Base-by-base conservation (phyloP, 2,888 invertebrate genomes). In the Tenthredo scrophulariae region DNA sequence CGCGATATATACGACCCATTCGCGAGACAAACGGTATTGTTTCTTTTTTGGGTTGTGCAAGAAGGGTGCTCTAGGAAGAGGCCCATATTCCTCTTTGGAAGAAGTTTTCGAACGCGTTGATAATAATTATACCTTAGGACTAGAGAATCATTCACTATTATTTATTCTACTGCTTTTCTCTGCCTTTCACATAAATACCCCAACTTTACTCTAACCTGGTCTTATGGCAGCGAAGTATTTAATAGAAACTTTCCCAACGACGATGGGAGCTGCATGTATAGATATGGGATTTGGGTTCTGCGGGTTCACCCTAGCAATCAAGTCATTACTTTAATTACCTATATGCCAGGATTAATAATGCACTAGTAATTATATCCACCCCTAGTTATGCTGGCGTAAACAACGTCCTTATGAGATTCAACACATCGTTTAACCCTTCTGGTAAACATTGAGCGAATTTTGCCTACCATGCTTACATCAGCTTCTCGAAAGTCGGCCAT, bases 1-100 rank as follows among this genome's bases (percentile, higher is more conserved):
- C 29, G 87, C 91, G 88, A 92, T 92, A 91, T 92, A 91, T 91
- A 91, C 91, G 89, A 86, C 89, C 89, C 89, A 90, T 91, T 91
- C 89, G 90, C 90, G 89, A 89, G 91, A 92, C 90, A 92, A 91
- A 91, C 90, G 90, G 89, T 89, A 72, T 77, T 84, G 46, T 84
- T 74, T 77, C 84, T 84, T 65, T 82, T 83, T 67, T 15, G 80
- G 82, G 67, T 29, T 83, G n/a, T 22, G 22, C 79, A n/a, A 13
- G 50, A 79, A 62, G 58, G 79, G 79, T 79, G 79, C 79, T 79
- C 62, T 40, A 40, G 62, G 37, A 40, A 26, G 15, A 22, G 62
- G 79, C 26, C 54, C 33, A 77, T 54, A 54, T 33, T 77, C 15
- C 54, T 74, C 43, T 74, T 74, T 37, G 54, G 77, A 7, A 50